A percentile compares a stretch with the other conserved stretches of the same genome.
These are phyloP conservation scores for Anoplolepis gracilipes DNA, from an alignment of 1,140 invertebrate species.

Conservation along the genomic window DNA sequence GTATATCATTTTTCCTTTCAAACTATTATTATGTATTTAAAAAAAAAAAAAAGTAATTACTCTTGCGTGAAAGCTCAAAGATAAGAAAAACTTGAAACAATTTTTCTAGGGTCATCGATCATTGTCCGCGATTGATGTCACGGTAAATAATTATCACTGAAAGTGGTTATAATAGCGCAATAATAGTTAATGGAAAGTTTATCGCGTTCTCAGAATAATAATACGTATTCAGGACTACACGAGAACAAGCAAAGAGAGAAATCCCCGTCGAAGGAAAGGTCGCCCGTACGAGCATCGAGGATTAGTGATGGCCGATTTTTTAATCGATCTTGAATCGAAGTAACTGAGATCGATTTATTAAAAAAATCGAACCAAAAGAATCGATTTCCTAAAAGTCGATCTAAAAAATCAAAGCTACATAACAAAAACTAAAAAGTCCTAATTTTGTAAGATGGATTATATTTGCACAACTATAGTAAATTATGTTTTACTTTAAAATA, in stretches of 20 bases:
- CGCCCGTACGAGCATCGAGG: conserved; percentile 24
- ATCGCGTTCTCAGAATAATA: conserved; percentile 31
- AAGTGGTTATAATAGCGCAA: conserved; percentile 30
- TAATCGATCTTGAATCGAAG: no score
- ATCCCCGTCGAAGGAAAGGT: conserved; percentile 11
- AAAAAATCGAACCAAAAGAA: no score
- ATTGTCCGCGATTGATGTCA: conserved; percentile 32
- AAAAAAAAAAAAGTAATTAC: conserved; percentile 23
- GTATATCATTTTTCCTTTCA: conserved; percentile 1
- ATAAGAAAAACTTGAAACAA: neutral
- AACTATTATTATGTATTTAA: neutral
- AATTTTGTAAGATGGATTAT: no score
- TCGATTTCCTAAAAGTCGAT: no score
- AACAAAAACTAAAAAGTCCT: no score
- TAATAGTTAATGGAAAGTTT: conserved; percentile 35
- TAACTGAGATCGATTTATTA: no score
- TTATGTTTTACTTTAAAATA: no score
- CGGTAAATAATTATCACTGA: conserved; percentile 52
- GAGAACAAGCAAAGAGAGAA: neutral
- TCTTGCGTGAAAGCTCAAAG: neutral
- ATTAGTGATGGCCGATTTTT: no score
- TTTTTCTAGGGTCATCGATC: conserved; percentile 15
- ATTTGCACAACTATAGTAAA: no score
- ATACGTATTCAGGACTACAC: neutral
- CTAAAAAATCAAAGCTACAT: no score